Percentiles rank a stretch among this genome's conserved stretches.
These are phyloP conservation scores for Drosophila albomicans DNA, from an alignment of 1,140 invertebrate species.

Conservation along the genomic window DNA sequence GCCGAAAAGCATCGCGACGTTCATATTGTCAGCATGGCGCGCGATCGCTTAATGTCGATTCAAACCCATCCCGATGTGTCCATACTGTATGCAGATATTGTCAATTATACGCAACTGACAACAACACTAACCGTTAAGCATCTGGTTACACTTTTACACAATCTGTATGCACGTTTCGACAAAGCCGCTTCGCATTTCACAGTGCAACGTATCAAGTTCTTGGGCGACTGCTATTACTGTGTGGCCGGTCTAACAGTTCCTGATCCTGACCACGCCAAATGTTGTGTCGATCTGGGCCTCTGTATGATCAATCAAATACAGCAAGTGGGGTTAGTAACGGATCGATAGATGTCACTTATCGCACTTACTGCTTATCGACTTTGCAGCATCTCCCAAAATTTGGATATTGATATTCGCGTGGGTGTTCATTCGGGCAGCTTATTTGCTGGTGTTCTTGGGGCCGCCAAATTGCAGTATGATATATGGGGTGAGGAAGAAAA, in stretches of 20 bases:
- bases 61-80: conserved; percentile 95
- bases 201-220: conserved; percentile 94
- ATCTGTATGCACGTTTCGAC: conserved; percentile 97
- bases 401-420: conserved; percentile 98
- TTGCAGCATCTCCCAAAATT: conserved; percentile 88
- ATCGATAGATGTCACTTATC: neutral
- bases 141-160: conserved; percentile 95
- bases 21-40: conserved; percentile 32
- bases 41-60: conserved; percentile 91
- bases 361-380: neutral
- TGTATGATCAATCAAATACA: conserved; percentile 96
- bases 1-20: conserved; percentile 3
- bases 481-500: conserved; percentile 92
- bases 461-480: conserved; percentile 97
- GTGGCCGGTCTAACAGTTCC: conserved; percentile 93
- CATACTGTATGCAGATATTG: conserved; percentile 98
- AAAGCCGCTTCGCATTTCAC: conserved; percentile 91
- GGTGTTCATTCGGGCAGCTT: conserved; percentile 97
- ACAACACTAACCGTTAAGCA: conserved; percentile 91
- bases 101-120: conserved; percentile 96
- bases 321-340: conserved; percentile 86
- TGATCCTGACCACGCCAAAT: conserved; percentile 91
- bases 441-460: conserved; percentile 94
- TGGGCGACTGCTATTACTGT: conserved; percentile 97
- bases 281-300: conserved; percentile 93